A percentile compares a stretch with the other conserved stretches of the same genome.
Conservation (phyloP, 1,140 invertebrate species). For the Panagrolaimus sp. region DNA sequence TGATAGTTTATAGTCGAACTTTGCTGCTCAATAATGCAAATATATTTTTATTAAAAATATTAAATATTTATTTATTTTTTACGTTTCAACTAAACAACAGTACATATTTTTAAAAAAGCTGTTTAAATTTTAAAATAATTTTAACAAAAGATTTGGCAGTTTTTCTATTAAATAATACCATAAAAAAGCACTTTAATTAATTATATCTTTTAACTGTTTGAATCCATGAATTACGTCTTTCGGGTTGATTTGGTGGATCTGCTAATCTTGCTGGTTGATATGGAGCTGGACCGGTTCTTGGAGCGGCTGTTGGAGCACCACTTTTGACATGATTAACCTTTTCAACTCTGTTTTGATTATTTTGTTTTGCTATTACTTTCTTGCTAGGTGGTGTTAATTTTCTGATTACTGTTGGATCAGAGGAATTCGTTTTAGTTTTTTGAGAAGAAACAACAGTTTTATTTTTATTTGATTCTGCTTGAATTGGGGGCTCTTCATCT, state of each 20-base stretch:
- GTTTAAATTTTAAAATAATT: no score
- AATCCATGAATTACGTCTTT: not conserved
- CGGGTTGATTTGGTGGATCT: not conserved
- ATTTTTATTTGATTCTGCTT: not conserved
- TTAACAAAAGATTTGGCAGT: no score
- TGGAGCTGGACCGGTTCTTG: not conserved
- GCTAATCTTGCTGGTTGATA: not conserved
- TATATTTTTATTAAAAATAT: no score
- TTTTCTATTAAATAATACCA: no score
- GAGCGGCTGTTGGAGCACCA: not conserved
- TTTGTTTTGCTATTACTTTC: not conserved
- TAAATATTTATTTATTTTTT: no score
- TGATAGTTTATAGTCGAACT: no score
- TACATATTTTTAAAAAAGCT: no score
- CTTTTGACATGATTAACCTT: no score
- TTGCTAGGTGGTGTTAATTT: not conserved
- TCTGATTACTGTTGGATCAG: no score
- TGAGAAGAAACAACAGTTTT: not conserved
- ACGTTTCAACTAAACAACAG: no score
- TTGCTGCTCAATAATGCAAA: no score
- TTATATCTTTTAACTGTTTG: constrained; percentile 8
- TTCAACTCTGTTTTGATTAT: not conserved
- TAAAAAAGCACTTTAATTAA: not conserved
- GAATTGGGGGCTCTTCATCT: constrained; percentile 16
- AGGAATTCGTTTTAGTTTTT: not conserved